Percentiles rank a stretch among this genome's conserved stretches.
phyloP scores from a whole-genome alignment of 2,113 vertebrate genomes.

The Podiceps cristatus region DNA sequence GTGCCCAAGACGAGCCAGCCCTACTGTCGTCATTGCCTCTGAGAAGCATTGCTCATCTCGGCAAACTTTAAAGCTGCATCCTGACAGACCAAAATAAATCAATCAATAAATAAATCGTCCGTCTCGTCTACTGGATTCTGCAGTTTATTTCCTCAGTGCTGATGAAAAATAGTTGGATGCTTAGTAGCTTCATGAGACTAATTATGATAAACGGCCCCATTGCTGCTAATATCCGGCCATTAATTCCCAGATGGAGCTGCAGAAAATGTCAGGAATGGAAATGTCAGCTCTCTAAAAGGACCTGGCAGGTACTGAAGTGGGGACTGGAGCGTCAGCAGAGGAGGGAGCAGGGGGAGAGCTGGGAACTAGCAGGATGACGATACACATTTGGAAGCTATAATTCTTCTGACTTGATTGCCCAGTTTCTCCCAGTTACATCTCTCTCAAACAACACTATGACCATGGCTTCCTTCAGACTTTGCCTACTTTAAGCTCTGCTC shows the following conservation, averaged over 20 bases:
- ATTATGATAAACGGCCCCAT: conserved; percentile 77
- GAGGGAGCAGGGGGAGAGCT: conserved; percentile 38
- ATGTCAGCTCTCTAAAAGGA: conserved; percentile 75
- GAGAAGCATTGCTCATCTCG: conserved; percentile 31
- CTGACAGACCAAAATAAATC: conserved; percentile 72
- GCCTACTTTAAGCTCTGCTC: background rate
- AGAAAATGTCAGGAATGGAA: conserved; percentile 77
- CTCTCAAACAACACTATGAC: background rate
- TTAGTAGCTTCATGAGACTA: conserved; percentile 74
- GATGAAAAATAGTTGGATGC: conserved; percentile 73
- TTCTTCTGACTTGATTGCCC: conserved; percentile 7
- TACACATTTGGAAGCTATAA: conserved; percentile 26
- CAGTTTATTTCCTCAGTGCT: conserved; percentile 62
- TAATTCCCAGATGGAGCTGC: conserved; percentile 75
- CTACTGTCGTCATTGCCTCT: background rate
- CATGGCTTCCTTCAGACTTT: background rate
- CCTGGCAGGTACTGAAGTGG: conserved; percentile 71
- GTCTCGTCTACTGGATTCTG: conserved; percentile 50
- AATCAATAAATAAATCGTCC: conserved; percentile 71
- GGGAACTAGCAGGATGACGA: conserved; percentile 28
- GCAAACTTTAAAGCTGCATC: conserved; percentile 55
- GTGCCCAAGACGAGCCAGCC: conserved; percentile 15
- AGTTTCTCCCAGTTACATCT: background rate
- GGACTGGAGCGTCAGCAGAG: conserved; percentile 50
- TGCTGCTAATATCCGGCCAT: conserved; percentile 74